These are phyloP conservation scores for Poeciliopsis retropinna DNA, from an alignment of 2,113 vertebrate genomes.

Conservation along the genomic window DNA sequence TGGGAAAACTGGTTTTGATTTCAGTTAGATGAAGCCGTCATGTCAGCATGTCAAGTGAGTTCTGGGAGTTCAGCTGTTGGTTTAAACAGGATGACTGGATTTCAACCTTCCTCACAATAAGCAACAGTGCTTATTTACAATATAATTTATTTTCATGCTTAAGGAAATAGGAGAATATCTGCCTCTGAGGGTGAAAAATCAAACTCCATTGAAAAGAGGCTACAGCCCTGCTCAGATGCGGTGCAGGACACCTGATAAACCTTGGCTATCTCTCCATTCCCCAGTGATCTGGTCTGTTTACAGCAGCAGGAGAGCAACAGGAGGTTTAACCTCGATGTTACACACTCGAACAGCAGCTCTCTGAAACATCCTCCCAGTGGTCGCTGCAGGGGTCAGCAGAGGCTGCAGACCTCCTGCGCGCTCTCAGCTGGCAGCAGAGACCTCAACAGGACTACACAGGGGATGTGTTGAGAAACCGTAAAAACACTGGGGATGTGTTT, in stretches of 20 bases:
- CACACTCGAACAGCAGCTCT: constrained; percentile 37
- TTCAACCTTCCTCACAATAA: constrained; percentile 3
- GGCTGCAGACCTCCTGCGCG: constrained; percentile 64
- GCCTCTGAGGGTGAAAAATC: background rate
- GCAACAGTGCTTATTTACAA: constrained; percentile 6
- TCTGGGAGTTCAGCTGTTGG: constrained; percentile 2
- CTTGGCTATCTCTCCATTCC: constrained; percentile 45
- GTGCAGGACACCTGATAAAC: constrained; percentile 42
- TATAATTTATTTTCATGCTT: background rate
- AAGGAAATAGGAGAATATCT: background rate
- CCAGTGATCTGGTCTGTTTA: constrained; percentile 46
- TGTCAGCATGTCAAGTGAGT: constrained; percentile 25
- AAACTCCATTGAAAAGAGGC: constrained; percentile 8
- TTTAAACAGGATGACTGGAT: constrained; percentile 8
- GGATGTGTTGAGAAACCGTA: constrained; percentile 52
- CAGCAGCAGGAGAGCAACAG: constrained; percentile 46
- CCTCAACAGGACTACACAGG: constrained; percentile 39
- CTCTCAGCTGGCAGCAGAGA: constrained; percentile 56
- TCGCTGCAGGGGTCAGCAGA: constrained; percentile 50
- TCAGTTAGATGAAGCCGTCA: constrained; percentile 26
- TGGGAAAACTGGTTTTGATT: constrained; percentile 26
- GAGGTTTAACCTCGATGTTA: constrained; percentile 55
- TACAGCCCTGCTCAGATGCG: constrained; percentile 18
- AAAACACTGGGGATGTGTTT: constrained; percentile 44
- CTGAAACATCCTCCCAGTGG: constrained; percentile 51